A percentile compares a stretch with the other conserved stretches of the same genome.
Conservation (phyloP, 2,113 vertebrate species). For the Xenopus tropicalis region UCB_Xtro_10.0 CM004450.2:114194501-114195000, state of each 20-base stretch:
- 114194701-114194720: conserved; percentile 72
- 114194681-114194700: conserved; percentile 71
- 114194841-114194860: conserved; percentile 82
- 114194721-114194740: conserved; percentile 61
- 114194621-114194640: conserved; percentile 53
- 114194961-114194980: neutral
- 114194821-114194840: conserved; percentile 56
- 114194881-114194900: conserved; percentile 67
- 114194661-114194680: conserved; percentile 77
- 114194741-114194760: conserved; percentile 48
- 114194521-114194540: conserved; percentile 59
- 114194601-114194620: neutral
- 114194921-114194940: neutral
- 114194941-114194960: neutral
- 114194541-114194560: conserved; percentile 58
- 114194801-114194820: conserved; percentile 36
- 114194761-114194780: neutral
- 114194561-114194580: conserved; percentile 72
- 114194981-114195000: neutral
- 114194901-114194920: conserved; percentile 9
- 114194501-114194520: conserved; percentile 48
- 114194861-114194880: conserved; percentile 84
- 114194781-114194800: conserved; percentile 34
- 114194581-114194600: conserved; percentile 1
- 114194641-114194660: conserved; percentile 70